A percentile compares a stretch with the other conserved stretches of the same genome.
Conservation (phyloP, 2,797 vertebrate genomes). For the Danio jaintianensis region DNA sequence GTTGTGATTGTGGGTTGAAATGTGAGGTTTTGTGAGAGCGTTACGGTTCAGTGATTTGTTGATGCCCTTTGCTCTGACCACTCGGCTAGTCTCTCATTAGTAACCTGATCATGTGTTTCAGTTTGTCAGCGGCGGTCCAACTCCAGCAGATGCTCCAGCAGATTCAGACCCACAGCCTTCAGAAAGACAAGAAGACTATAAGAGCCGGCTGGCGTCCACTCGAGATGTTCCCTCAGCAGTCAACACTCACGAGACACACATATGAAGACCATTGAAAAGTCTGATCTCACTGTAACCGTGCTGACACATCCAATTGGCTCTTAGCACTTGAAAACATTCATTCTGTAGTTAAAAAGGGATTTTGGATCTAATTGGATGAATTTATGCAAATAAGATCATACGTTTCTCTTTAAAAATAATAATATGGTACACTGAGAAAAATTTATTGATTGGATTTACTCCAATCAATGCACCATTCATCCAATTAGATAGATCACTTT, state of each 20-base stretch:
- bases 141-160: conserved; percentile 32
- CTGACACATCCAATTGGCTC: neutral
- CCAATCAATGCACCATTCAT: too few species aligned
- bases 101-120: conserved; percentile 60
- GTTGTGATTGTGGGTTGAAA: neutral
- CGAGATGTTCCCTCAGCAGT: conserved; percentile 47
- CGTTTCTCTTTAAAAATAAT: too few species aligned
- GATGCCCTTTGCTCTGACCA: neutral
- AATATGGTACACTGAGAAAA: too few species aligned
- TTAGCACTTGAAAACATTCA: neutral
- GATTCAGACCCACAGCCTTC: conserved; percentile 41
- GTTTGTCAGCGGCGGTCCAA: conserved; percentile 48
- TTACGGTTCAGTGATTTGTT: neutral
- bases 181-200: conserved; percentile 42
- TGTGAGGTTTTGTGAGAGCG: neutral
- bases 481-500: too few species aligned
- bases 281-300: conserved; percentile 1
- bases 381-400: too few species aligned
- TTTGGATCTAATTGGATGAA: neutral
- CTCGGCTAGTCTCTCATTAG: conserved; percentile 1
- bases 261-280: conserved; percentile 58
- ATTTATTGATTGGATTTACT: too few species aligned
- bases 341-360: neutral
- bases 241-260: conserved; percentile 65
- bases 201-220: conserved; percentile 56